Evolutionary conservation across 1,140 invertebrate species (phyloP), one percentile per base, ranked within the genome.

Genomic region (Spodoptera frugiperda): DNA sequence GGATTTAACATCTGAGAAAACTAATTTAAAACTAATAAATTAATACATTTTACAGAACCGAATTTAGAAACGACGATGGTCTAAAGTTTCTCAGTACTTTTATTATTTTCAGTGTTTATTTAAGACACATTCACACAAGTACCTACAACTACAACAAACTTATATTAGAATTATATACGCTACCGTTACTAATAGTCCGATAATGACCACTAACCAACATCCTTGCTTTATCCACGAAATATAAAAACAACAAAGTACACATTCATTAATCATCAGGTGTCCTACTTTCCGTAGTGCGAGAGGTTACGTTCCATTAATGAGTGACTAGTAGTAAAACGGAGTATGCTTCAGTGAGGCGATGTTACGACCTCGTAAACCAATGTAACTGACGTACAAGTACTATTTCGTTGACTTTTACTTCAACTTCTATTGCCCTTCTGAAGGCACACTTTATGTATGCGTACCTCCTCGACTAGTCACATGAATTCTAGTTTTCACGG

Each of bases 321-420:
- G 51, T 51, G 54, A 19, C 49, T 75, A 61, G 67, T 75, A 63
- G 74, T 83, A 82, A 82, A 82, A 53, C 55, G 76, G 48, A 75
- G 71, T 78, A 59, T 51, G 76, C 61, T 72, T 63, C 63, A 57
- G 77, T 65, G 72, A 67, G 39, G 71, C 53, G 12, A 68, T 70
- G 72, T 83, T 84, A 87, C 79, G 84, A 79, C 79, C 17, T 80
- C 82, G 82, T 88, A 88, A 86, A 88, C 76, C 78, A 51, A 73
- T 73, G 73, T 81, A 81, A 88, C 78, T 82, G 84, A 85, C 81
- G 77, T 68, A 39, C 65, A 77, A 84, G 65, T 79, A 76, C 53
- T 72, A 68, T 51, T 71, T 73, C 54, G 48, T 68, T 81, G 84
- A 88, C 86, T 86, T 88, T 88, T 87, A 87, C 79, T 81, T 83